phyloP scores from a whole-genome alignment of 2,113 vertebrate species.

The Chamaetylas fuelleborni region DNA sequence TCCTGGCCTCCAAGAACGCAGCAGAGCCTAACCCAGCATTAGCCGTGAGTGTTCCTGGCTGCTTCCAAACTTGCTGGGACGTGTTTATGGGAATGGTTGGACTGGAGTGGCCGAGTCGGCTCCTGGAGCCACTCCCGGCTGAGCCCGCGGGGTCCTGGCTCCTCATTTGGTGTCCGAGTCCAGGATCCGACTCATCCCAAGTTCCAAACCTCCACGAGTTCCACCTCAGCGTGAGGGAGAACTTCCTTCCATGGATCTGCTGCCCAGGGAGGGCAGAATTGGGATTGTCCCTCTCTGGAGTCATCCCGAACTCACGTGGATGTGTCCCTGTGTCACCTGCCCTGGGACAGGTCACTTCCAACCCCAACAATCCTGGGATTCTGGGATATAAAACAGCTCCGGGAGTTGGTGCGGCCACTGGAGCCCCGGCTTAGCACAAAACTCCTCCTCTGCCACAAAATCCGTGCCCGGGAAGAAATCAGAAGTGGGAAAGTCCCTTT shows the following conservation, averaged over 20 bases:
- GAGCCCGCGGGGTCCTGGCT: not conserved
- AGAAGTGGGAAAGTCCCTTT: not conserved
- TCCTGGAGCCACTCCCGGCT: not conserved
- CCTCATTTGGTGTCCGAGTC: not conserved
- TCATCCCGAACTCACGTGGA: not conserved
- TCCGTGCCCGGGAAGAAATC: not conserved
- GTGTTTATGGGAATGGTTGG: not conserved
- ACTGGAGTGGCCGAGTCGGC: not conserved
- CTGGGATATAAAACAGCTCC: fast-evolving
- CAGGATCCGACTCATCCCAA: not conserved
- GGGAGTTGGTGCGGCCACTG: fast-evolving
- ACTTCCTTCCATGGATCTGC: not conserved
- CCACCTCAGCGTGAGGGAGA: not conserved
- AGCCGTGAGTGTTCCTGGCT: not conserved
- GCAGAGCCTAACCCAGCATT: slow-evolving; percentile 13
- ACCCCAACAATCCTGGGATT: fast-evolving
- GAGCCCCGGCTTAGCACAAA: not conserved
- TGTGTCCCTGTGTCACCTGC: not conserved
- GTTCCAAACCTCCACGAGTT: not conserved
- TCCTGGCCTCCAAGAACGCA: not conserved
- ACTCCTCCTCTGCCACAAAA: not conserved
- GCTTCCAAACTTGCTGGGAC: not conserved
- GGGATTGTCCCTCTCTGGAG: not conserved
- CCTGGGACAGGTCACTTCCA: not conserved
- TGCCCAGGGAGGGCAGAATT: not conserved